These are phyloP conservation scores for Anastrepha ludens DNA, from an alignment of 1,140 invertebrate species.

Conservation along the genomic window DNA sequence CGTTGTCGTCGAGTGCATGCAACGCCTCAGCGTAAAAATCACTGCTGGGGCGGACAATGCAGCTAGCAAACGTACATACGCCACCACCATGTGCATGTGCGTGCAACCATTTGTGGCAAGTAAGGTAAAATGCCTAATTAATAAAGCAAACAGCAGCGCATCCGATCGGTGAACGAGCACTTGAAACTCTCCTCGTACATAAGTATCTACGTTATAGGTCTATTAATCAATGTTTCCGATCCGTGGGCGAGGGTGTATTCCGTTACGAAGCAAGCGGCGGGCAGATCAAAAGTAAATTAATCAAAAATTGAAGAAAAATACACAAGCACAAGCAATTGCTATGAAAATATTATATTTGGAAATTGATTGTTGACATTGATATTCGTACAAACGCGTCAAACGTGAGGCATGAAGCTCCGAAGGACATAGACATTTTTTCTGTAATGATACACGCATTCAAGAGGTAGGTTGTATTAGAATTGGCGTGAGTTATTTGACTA, in stretches of 20 bases:
- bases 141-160: slow-evolving; percentile 41
- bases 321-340: background rate
- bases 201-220: background rate
- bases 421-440: background rate
- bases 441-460: background rate
- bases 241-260: background rate
- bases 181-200: background rate
- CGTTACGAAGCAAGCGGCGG: slow-evolving; percentile 14
- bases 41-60: slow-evolving; percentile 35
- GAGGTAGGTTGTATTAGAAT: background rate
- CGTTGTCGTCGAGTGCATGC: background rate
- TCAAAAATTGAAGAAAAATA: slow-evolving; percentile 9
- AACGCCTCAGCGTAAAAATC: slow-evolving; percentile 44
- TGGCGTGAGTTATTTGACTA: background rate
- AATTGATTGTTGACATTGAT: background rate
- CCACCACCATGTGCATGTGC: background rate
- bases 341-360: slow-evolving; percentile 6
- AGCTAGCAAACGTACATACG: background rate
- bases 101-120: slow-evolving; percentile 39
- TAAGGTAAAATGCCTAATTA: slow-evolving; percentile 50
- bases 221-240: slow-evolving; percentile 18
- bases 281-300: slow-evolving; percentile 49
- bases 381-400: background rate
- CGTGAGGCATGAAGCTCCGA: background rate
- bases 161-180: slow-evolving; percentile 28